Evolutionary conservation across 2,888 invertebrate genomes (phyloP), one percentile per base, ranked within the genome.

Genomic region (Pycnomerus fuliginosus): DNA sequence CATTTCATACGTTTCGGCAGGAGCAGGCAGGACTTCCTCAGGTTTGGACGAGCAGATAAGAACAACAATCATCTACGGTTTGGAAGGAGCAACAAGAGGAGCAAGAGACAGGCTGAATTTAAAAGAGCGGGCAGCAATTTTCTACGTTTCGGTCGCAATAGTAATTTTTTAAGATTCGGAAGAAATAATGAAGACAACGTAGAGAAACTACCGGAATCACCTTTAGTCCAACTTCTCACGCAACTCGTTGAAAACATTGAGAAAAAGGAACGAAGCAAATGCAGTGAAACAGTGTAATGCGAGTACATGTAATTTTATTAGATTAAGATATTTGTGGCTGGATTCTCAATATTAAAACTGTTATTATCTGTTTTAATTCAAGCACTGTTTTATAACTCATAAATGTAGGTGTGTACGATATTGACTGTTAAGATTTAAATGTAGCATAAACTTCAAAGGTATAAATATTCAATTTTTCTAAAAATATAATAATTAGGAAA

Each of bases 1-100:
- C 52, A 58, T 29, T 62, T 64, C 39, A 55, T 65, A 15, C 51
- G 64, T 43, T 65, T 62, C 39, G 64, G 62, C 10, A 43, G 62
- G 30, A 52, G 54, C 42, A 56, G 51, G 32, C 45, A 56, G 31
- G 54, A 58, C 33, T 53, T 51, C 40, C 31, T 58, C 29, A 30
- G 55, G n/a, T 52, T 52, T 15, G 52, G 52, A 5, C 29, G 48
- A 27, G 29, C 23, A 12, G 48, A 54, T 41, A 60, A 61, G 31
- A 61, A 58, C 30, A 50, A 58, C 29, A 50, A 59, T 25, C 61
- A 61, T 37, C 49, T 65, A 12, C 51, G 63, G 44, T 64, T 61
- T 34, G 63, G 62, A 34, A 62, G 62, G 28, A 52, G 55, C 13
- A 50, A 55, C 17, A 50, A 48, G n/a, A 55, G 61, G 3, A 48